Evolutionary conservation across 2,888 invertebrate genomes (phyloP).

Genomic region (Sphaerolaimus hirsutus): DNA sequence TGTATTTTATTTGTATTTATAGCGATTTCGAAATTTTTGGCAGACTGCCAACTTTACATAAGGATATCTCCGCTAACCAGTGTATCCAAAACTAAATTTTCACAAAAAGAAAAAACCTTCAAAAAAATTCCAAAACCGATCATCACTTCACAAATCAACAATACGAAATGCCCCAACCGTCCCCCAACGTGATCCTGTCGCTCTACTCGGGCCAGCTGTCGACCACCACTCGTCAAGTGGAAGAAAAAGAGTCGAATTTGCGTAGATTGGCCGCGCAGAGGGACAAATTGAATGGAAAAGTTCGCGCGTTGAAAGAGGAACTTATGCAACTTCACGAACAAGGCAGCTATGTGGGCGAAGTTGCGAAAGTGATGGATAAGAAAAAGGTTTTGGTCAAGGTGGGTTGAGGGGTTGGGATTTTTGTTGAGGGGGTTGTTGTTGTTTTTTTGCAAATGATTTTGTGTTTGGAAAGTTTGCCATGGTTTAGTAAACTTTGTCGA

Average conservation of each 20-base stretch:
- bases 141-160: too few relatives aligned
- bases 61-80: too few relatives aligned
- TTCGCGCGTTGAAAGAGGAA: constrained; percentile 89
- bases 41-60: too few relatives aligned
- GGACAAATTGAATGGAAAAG: constrained; percentile 94
- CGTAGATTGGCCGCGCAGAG: constrained; percentile 86
- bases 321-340: constrained; percentile 79
- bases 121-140: too few relatives aligned
- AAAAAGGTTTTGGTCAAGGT: constrained; percentile 90
- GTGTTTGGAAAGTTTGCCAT: neutral
- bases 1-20: too few relatives aligned
- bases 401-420: constrained; percentile 1
- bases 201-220: too few relatives aligned
- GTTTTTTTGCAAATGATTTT: neutral
- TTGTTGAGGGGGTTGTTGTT: neutral
- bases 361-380: constrained; percentile 98
- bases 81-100: too few relatives aligned
- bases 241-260: constrained; percentile 90
- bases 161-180: too few relatives aligned
- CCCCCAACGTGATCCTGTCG: too few relatives aligned
- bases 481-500: too few relatives aligned
- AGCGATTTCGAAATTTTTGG: too few relatives aligned
- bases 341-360: constrained; percentile 96
- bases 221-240: constrained; percentile 71
- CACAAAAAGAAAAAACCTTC: too few relatives aligned